Percentiles rank a stretch among this genome's conserved stretches.
Conservation (phyloP, 2,797 vertebrate genomes). For the Phataginus tricuspis region DNA sequence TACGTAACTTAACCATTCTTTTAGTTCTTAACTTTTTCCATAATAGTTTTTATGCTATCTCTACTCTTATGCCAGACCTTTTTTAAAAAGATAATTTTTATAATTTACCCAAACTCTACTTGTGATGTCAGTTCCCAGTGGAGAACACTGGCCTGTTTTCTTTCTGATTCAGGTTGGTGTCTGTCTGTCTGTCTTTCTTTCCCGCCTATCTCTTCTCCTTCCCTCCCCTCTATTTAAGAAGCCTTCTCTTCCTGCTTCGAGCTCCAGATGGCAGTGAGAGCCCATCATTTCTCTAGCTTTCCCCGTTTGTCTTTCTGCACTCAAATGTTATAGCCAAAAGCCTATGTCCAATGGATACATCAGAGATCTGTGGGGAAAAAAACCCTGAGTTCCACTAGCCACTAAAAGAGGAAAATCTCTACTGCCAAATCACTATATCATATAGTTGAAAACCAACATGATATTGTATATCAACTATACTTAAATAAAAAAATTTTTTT, state of each 20-base stretch:
- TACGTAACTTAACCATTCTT: not conserved
- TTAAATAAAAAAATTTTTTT: no score
- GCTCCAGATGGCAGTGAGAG: not conserved
- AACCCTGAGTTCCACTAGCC: not conserved
- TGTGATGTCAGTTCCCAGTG: not conserved
- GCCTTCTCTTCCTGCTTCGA: not conserved
- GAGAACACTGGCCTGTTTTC: not conserved
- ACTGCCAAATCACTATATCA: no score
- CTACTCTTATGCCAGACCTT: not conserved
- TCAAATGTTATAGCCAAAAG: not conserved
- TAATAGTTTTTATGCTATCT: not conserved
- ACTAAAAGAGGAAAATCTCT: not conserved
- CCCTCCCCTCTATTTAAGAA: not conserved
- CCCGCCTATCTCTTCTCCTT: not conserved
- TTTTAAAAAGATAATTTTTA: not conserved
- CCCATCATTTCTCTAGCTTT: not conserved
- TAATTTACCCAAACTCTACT: not conserved
- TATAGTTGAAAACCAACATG: no score
- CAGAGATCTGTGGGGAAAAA: not conserved
- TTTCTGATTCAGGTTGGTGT: not conserved
- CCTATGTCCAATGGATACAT: not conserved
- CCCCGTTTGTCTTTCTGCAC: not conserved
- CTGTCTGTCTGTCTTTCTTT: not conserved
- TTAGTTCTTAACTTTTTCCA: not conserved
- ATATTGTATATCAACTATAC: no score